phyloP scores from a whole-genome alignment of 2,797 vertebrate species.

The Florisuga fusca region DNA sequence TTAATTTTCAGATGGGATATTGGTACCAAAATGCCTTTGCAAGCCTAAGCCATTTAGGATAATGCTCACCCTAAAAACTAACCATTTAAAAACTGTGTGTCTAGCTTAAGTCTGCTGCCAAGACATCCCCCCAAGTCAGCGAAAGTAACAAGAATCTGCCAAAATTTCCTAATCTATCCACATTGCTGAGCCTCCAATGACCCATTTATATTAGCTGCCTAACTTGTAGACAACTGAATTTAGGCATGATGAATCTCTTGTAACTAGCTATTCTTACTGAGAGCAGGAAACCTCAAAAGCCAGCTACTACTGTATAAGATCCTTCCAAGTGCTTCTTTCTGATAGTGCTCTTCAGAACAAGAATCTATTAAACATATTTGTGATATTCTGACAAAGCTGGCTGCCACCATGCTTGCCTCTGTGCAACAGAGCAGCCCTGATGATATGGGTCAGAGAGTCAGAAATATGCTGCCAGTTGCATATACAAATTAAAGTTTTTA shows the following conservation, averaged over 20 bases:
- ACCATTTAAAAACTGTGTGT: neutral
- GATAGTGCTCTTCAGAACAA: constrained; percentile 39
- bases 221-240: neutral
- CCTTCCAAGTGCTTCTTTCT: neutral
- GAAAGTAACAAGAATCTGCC: neutral
- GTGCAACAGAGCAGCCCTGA: neutral
- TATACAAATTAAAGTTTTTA: constrained; percentile 56
- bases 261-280: neutral
- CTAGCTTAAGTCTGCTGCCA: neutral
- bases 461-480: constrained; percentile 25
- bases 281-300: neutral
- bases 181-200: neutral
- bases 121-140: neutral
- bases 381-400: constrained; percentile 19
- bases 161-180: neutral
- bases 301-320: neutral
- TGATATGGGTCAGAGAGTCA: neutral
- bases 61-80: neutral
- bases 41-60: neutral
- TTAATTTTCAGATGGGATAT: neutral
- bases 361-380: neutral
- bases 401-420: neutral
- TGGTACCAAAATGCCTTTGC: neutral
- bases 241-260: neutral
- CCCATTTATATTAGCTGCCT: neutral